Conservation (phyloP, 30 jellyfish, hydroid and myxozoan species). For the Turritopsis rubra region DNA sequence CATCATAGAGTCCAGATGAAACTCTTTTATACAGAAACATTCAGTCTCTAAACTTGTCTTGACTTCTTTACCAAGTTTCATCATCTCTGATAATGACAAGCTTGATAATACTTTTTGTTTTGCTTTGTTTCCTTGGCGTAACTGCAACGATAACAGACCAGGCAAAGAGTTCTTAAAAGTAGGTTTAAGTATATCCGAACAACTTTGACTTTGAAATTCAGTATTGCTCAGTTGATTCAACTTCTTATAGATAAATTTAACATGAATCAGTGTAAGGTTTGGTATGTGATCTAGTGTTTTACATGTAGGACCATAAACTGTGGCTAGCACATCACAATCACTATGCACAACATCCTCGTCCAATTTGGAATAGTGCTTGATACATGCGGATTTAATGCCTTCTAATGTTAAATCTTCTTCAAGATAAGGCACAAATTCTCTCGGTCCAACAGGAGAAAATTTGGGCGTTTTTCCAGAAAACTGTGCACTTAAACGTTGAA, state of each 20-base stretch:
- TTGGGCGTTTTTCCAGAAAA: neutral
- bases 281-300: neutral
- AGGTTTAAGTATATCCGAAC: too few relatives aligned
- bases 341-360: neutral
- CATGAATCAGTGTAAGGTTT: neutral
- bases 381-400: neutral
- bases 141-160: too few relatives aligned
- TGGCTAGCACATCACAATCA: neutral
- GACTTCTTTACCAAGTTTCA: too few relatives aligned
- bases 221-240: too few relatives aligned
- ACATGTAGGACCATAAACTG: neutral
- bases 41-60: too few relatives aligned
- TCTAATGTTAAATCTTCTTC: neutral
- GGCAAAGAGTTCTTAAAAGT: too few relatives aligned
- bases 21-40: too few relatives aligned
- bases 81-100: too few relatives aligned
- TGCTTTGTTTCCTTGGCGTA: too few relatives aligned
- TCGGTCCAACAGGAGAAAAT: slow-evolving; percentile 1
- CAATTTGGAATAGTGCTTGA: neutral
- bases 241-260: neutral
- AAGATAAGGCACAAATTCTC: neutral
- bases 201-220: too few relatives aligned
- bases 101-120: too few relatives aligned
- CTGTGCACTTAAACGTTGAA: neutral
- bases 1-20: too few relatives aligned